A percentile compares a stretch with the other conserved stretches of the same genome.
Conservation (phyloP, 1,140 invertebrate genomes). For the Atta colombica region DNA sequence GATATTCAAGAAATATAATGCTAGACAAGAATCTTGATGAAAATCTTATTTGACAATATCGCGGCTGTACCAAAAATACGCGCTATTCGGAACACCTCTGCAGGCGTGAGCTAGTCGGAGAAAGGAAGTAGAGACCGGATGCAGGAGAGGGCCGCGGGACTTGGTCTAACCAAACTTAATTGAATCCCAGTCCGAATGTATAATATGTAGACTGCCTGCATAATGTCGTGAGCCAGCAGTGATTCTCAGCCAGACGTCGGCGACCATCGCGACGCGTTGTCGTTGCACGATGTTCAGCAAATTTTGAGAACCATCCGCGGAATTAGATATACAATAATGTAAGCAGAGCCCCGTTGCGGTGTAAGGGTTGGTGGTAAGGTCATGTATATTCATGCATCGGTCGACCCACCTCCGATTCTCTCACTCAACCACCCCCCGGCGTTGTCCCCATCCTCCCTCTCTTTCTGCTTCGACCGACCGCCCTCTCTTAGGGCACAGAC, state of each 20-base stretch:
- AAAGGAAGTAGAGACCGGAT: conserved; percentile 67
- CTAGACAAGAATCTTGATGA: background rate
- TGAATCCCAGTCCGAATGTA: conserved; percentile 87
- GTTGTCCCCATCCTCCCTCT: conserved; percentile 66
- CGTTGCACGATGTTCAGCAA: conserved; percentile 64
- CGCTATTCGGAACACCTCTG: conserved; percentile 75
- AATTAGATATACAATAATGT: conserved; percentile 88
- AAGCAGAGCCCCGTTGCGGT: conserved; percentile 86
- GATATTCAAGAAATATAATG: background rate
- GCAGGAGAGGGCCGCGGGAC: conserved; percentile 59
- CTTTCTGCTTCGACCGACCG: conserved; percentile 64
- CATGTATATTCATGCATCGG: conserved; percentile 87
- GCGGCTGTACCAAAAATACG: conserved; percentile 41
- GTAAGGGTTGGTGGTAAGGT: conserved; percentile 86
- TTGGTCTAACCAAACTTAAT: conserved; percentile 86
- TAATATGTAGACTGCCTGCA: conserved; percentile 87
- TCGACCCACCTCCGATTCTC: conserved; percentile 78
- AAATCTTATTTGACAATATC: conserved; percentile 22
- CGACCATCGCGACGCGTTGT: background rate
- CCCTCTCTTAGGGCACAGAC: conserved; percentile 75
- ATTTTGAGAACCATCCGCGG: conserved; percentile 85
- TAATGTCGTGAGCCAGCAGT: conserved; percentile 84
- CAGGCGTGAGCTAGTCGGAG: conserved; percentile 47
- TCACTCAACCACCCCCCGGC: conserved; percentile 70
- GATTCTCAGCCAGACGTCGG: conserved; percentile 76